Evolutionary conservation across 1,140 invertebrate genomes (phyloP).

Genomic region (Steinernema feltiae): DNA sequence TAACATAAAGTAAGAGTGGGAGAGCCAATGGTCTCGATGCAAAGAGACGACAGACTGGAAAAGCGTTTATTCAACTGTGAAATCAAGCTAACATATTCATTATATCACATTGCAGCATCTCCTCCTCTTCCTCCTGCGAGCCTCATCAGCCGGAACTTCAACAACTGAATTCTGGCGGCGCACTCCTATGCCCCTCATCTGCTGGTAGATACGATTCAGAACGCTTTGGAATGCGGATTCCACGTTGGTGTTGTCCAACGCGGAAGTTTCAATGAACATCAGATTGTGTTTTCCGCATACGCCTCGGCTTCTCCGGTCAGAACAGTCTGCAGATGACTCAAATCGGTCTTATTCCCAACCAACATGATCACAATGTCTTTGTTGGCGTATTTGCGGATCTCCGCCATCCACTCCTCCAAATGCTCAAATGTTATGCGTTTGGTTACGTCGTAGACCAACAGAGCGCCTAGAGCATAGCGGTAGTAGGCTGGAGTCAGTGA

Average conservation of each 20-base stretch:
- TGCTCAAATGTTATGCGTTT: no score
- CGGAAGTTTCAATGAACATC: constrained; percentile 98
- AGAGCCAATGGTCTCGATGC: neutral
- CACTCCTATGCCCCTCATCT: neutral
- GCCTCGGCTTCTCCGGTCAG: constrained; percentile 92
- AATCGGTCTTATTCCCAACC: constrained; percentile 89
- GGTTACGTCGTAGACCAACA: no score
- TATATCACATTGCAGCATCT: no score
- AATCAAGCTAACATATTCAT: neutral
- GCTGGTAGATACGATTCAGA: constrained; percentile 68
- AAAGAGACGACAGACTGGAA: neutral
- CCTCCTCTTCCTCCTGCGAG: no score
- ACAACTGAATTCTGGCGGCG: neutral
- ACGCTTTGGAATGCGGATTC: constrained; percentile 99
- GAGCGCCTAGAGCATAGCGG: no score
- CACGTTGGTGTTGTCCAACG: constrained; percentile 96
- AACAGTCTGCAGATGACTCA: constrained; percentile 89
- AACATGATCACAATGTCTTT: constrained; percentile 89
- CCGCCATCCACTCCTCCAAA: constrained; percentile 93
- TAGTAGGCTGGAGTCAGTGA: no score
- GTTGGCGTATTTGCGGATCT: constrained; percentile 81
- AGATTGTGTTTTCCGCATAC: constrained; percentile 90
- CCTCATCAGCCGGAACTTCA: no score
- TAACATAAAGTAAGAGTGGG: neutral
- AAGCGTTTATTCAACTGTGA: neutral